Evolutionary conservation across 2,888 invertebrate genomes (phyloP).

Genomic region (Caenorhabditis japonica): DNA sequence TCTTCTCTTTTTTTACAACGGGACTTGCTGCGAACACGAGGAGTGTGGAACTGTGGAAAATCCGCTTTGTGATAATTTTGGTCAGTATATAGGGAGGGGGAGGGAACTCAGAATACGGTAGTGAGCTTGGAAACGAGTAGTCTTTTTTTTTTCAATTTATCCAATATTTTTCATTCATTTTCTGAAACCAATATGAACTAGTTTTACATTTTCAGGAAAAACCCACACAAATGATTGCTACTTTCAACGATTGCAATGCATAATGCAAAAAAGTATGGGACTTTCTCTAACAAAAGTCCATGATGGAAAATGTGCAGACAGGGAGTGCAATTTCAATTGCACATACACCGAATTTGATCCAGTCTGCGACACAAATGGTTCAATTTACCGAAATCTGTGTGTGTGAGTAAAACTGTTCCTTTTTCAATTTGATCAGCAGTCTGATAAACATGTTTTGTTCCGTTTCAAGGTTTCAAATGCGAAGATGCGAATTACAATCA

Average conservation of each 20-base stretch:
- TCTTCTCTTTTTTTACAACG: conserved; percentile 65
- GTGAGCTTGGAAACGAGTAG: too few relatives aligned
- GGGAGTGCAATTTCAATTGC: conserved; percentile 58
- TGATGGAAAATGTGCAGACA: conserved; percentile 37
- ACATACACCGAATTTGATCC: conserved; percentile 54
- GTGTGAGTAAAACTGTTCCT: conserved; percentile 50
- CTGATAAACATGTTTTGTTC: conserved; percentile 32
- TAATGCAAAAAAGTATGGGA: conserved; percentile 38
- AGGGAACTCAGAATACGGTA: neutral
- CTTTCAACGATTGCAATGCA: conserved; percentile 47
- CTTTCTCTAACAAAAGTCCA: conserved; percentile 21
- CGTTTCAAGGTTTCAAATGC: conserved; percentile 49
- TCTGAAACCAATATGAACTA: too few relatives aligned
- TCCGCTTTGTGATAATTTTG: conserved; percentile 71
- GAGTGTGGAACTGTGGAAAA: conserved; percentile 58
- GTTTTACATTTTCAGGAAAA: too few relatives aligned
- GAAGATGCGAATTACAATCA: conserved; percentile 46
- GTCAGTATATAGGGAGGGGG: conserved; percentile 42
- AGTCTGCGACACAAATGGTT: conserved; percentile 67
- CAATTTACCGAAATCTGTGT: conserved; percentile 66
- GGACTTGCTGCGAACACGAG: conserved; percentile 69
- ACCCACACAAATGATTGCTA: conserved; percentile 59
- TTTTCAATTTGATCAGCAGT: neutral
- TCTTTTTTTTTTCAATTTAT: too few relatives aligned
- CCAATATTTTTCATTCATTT: too few relatives aligned